Evolutionary conservation across 2,113 vertebrate genomes (phyloP), one percentile per base, ranked within the genome.

Genomic region (Erythrolamprus reginae): DNA sequence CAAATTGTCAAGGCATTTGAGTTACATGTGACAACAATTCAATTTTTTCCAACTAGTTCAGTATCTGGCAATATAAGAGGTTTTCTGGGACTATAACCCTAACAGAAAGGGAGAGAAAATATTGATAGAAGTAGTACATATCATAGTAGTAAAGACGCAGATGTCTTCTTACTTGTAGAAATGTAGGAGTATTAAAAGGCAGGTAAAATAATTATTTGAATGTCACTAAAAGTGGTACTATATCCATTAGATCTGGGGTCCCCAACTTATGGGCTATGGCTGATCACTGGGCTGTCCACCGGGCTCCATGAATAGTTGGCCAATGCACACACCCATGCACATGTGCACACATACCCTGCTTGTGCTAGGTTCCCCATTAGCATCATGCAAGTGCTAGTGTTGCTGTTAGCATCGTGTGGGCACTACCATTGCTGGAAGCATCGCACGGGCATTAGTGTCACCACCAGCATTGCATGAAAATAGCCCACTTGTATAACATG

Each of bases 81-180:
- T 77, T 77, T 38, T 77, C 15, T 38, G 33, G n/a, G 65, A 38
- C 28, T 17, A 38, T 38, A 70, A 33, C 61, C 61, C n/a, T 70
- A 38, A 21, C 7, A 38, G 5, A 42, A 42, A 77, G 15, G 17
- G 21, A 77, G 33, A 21, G 2, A 77, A 21, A 38, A 82, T 23
- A 50, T 21, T 89, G 93, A 89, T 19, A 70, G 84, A 91, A 91
- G 94, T 91, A 45, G 55, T 89, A 90, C 89, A 52, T 28, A 91
- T 23, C 58, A 48, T 86, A 90, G 88, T n/a, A 4, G 12, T 21
- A 92, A 94, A 93, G 6, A 83, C 26, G 89, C 94, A n/a, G 28
- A 90, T 92, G 89, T 12, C 45, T 83, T 91, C 23, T 38, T 33
- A 91, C 7, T 89, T 93, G 93, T 93, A 58, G 65, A 93, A 33